Percentiles rank a stretch among this genome's conserved stretches.
These are phyloP conservation scores for Stigmatopora nigra DNA, from an alignment of 2,113 vertebrate genomes.

Conservation along the genomic window DNA sequence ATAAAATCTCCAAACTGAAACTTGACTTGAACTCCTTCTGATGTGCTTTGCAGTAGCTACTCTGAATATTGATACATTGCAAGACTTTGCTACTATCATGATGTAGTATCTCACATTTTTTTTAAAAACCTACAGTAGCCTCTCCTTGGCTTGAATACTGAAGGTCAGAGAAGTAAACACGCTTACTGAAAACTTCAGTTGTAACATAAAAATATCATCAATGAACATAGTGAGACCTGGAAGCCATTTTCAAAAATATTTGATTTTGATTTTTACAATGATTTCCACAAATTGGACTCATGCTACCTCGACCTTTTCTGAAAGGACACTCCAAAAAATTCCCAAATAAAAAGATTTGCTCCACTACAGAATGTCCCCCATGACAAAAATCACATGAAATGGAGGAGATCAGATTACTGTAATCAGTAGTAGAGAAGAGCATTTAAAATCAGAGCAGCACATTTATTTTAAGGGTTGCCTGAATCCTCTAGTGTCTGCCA, in stretches of 20 bases:
- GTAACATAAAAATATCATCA: not conserved
- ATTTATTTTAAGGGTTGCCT: conserved; percentile 11
- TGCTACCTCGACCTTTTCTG: conserved; percentile 36
- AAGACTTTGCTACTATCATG: not conserved
- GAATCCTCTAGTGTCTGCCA: conserved; percentile 19
- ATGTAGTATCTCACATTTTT: not conserved
- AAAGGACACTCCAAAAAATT: conserved; percentile 19
- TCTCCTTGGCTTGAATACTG: not conserved
- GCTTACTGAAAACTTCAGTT: not conserved
- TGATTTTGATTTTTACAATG: conserved; percentile 7
- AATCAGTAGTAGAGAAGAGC: conserved; percentile 9
- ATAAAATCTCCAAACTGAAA: not conserved
- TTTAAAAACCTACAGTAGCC: not conserved
- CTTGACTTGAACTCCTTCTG: not conserved
- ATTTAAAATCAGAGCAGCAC: conserved; percentile 27
- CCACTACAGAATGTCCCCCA: not conserved
- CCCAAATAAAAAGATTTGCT: conserved; percentile 18
- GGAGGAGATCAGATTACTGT: not conserved
- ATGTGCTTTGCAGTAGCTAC: not conserved
- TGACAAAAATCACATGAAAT: not conserved
- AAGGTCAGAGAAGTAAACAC: not conserved
- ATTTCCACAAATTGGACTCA: conserved; percentile 20
- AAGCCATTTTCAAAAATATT: not conserved
- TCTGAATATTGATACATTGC: not conserved
- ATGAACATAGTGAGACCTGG: not conserved